phyloP scores from a whole-genome alignment of 2,888 invertebrate genomes.

The Chouioia cunea region DNA sequence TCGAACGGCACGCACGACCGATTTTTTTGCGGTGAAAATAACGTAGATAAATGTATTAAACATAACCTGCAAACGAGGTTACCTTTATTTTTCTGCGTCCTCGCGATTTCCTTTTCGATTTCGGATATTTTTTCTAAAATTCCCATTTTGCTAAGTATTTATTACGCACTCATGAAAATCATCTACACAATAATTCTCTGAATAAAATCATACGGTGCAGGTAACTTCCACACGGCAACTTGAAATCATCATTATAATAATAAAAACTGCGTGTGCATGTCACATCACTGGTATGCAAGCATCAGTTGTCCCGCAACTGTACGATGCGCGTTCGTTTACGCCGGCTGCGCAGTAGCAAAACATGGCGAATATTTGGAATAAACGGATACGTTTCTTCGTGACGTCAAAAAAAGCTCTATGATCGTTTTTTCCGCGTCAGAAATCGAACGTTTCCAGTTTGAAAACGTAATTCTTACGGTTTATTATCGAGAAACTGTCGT shows the following conservation, averaged over 20 bases:
- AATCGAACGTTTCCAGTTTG: constrained; percentile 5
- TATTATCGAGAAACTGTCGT: background rate
- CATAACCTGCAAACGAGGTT: constrained; percentile 38
- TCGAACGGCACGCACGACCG: too few species aligned
- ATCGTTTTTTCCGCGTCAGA: constrained; percentile 25
- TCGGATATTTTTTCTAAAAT: constrained; percentile 99
- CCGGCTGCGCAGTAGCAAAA: too few species aligned
- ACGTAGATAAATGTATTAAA: background rate
- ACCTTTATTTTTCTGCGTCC: constrained; percentile 99
- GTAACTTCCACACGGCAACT: constrained; percentile 1
- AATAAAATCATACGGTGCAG: constrained; percentile 36
- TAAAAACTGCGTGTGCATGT: too few species aligned
- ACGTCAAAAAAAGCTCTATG: too few species aligned
- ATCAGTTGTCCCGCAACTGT: too few species aligned
- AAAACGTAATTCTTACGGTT: background rate
- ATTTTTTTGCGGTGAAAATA: too few species aligned
- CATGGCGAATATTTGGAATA: too few species aligned
- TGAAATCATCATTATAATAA: constrained; percentile 24
- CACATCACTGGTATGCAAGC: too few species aligned
- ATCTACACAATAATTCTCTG: constrained; percentile 23
- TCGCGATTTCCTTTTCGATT: constrained; percentile 97
- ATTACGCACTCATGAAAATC: constrained; percentile 19
- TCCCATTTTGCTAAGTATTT: constrained; percentile 78
- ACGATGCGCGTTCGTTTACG: too few species aligned
- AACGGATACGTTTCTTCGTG: too few species aligned